phyloP scores from a whole-genome alignment of 2,113 vertebrate genomes.

The Microcebus lehilahytsara region DNA sequence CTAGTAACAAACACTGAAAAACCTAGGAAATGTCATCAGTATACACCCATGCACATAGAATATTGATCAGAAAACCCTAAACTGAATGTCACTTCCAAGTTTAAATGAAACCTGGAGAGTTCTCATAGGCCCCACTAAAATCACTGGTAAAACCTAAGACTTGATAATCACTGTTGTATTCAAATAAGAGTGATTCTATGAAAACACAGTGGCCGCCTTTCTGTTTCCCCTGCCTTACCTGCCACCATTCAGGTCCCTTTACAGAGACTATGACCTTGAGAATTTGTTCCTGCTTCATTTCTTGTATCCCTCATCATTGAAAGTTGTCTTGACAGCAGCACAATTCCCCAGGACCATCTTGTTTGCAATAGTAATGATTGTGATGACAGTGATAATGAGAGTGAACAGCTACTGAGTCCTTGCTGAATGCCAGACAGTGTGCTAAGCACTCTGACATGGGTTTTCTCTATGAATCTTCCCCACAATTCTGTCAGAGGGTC shows the following conservation, averaged over 20 bases:
- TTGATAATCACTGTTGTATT: neutral
- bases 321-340: neutral
- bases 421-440: neutral
- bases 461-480: neutral
- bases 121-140: neutral
- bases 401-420: neutral
- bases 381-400: conserved; percentile 8
- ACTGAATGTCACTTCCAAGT: conserved; percentile 22
- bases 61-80: conserved; percentile 52
- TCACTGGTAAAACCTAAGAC: neutral
- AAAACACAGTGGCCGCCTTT: neutral
- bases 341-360: neutral
- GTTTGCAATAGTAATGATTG: neutral
- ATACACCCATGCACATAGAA: conserved; percentile 1
- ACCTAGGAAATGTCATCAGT: conserved; percentile 40
- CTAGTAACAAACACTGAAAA: conserved; percentile 32
- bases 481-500: neutral
- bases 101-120: conserved; percentile 20
- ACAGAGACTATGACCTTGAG: neutral
- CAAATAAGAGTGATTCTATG: neutral
- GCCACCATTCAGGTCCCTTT: neutral
- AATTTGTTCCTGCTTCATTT: conserved; percentile 39
- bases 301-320: neutral
- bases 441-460: neutral
- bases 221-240: neutral